Base-by-base conservation (phyloP, 2,888 invertebrate genomes). In the Marronus borbonicus region DNA sequence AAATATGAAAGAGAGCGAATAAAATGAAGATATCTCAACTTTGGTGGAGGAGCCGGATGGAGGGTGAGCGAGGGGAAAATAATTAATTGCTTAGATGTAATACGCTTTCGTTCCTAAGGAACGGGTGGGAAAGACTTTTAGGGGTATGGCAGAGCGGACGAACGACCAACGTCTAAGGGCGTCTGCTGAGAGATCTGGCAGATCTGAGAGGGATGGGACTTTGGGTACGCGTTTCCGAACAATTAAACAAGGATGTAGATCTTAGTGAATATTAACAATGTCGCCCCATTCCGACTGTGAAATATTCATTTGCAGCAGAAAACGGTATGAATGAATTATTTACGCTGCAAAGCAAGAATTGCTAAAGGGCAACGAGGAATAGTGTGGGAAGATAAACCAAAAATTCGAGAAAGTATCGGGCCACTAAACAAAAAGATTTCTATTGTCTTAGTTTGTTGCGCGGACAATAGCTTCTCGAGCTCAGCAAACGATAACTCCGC, bases 1-100 rank as follows among this genome's bases (percentile, higher is more conserved):
- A n/a, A 78, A 80, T 79, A 80, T 80, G 76, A 69, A 78, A n/a
- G 44, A 1, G 8, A 8, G 44, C 58, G 60, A 62, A 52, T 76
- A 80, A 31, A 69, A 69, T 69, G 50, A 50, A 69, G 68, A 24
- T 69, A 52, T 52, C 52, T 50, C 50, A 8, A 17, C 55, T 69
- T 72, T 60, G 50, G 70, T 69, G 64, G 36, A 31, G 31, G 31
- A 31, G 31, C 31, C 5, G 31, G 31, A 5, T 31, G 31, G 31
- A 31, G 0, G 31, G 5, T 31, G 5, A 5, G n/a, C 44, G 2
- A 12, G 28, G 14, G n/a, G 62, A 28, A 39, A 64, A 62, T 80
- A 82, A 82, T 82, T 82, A 82, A 82, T 80, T 76, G 79, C 76
- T 77, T 75, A 68, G 79, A 74, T 79, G 69, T 80, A 79, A 80